Evolutionary conservation across 2,797 vertebrate genomes (phyloP).

Genomic region (Halcyon leucocephala): DNA sequence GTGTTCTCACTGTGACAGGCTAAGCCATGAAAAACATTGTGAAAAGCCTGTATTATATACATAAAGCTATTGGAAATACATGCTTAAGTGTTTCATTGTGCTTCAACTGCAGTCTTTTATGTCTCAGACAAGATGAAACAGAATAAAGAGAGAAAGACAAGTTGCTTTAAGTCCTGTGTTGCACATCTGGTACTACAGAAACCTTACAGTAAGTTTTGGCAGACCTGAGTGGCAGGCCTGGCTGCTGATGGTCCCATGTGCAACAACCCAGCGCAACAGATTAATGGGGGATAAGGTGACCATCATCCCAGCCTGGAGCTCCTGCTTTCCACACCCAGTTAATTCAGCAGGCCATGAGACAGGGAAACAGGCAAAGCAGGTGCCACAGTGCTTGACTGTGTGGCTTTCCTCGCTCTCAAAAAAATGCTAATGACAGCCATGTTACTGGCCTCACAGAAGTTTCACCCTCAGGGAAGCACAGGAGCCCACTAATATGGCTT

Average conservation of each 20-base stretch:
- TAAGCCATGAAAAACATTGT: not conserved
- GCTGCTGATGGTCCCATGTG: not conserved
- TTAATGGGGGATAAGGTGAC: not conserved
- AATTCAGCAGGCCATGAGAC: not conserved
- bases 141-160: not conserved
- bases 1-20: not conserved
- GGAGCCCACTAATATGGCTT: not conserved
- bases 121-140: not conserved
- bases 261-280: not conserved
- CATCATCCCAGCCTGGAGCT: not conserved
- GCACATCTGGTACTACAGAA: not conserved
- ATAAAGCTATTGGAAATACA: not conserved
- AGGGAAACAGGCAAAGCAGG: not conserved
- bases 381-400: not conserved
- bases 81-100: not conserved
- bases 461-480: not conserved
- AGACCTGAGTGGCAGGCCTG: not conserved
- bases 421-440: fast-evolving
- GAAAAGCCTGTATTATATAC: not conserved
- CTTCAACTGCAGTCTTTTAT: not conserved
- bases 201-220: not conserved
- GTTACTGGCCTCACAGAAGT: not conserved
- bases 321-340: not conserved
- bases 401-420: not conserved
- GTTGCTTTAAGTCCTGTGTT: not conserved